Evolutionary conservation across 2,888 invertebrate genomes (phyloP), one percentile per base, ranked within the genome.

Genomic region (Leptopilina syphax): DNA sequence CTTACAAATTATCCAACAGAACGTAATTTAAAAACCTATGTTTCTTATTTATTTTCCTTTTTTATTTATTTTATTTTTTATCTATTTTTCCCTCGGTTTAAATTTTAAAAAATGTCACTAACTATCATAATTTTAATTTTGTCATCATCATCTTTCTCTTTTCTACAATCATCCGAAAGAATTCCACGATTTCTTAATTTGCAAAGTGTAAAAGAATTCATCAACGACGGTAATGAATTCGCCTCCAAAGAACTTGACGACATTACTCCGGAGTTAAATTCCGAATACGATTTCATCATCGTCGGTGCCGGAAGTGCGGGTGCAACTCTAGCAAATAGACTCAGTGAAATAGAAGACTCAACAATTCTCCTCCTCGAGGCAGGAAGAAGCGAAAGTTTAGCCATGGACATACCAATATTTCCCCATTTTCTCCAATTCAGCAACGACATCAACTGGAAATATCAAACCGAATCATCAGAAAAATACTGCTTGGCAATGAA

Each of bases 261-360:
- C 54, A 84, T 81, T 83, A 92, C 93, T 44, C 89, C 88, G 0
- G 91, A 89, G 44, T 85, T 94, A 50, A 91, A 94, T 1, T 91
- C 93, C 10, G 94, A 95, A 88, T 96, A 96, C 87, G 96, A 96
- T 88, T 97, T 96, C 85, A 95, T 96, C 76, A 92, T 96, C 24
- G 95, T 97, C 4, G 97, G 97, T 1, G 96, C 96, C 0, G 97
- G 97, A 2, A 96, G 96, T 0, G 96, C 96, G 0, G 97, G 97
- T 1, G 96, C 96, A 82, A 94, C 95, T 0, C 81, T 97, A 7
- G 96, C 97, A 0, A 95, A 95, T 81, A 93, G 97, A 63, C 92
- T 97, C 6, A 94, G 95, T 0, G 96, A 96, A 92, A 93, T 95
- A 83, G 93, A 94, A 0, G 92, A 94, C 12, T 95, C 95, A 94